Evolutionary conservation across 2,797 vertebrate species (phyloP), one percentile per base, ranked within the genome.

Genomic region (Knipowitschia caucasica): DNA sequence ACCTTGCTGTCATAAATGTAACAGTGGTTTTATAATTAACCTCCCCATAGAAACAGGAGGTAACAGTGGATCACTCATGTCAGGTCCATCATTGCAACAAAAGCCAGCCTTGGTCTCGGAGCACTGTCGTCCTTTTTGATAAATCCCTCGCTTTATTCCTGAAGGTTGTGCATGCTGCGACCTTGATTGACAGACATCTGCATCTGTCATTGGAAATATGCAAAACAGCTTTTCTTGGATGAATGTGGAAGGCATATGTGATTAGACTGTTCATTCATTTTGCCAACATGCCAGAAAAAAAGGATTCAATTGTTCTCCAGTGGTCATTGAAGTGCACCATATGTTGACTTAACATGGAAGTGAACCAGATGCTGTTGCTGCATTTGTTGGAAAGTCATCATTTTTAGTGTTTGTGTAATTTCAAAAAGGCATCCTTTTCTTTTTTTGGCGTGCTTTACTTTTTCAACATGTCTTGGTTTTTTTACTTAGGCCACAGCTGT

Each of bases 121-220:
- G 42, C 42, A 14, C 9, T 8, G 14, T 27, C 10, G 42, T 27
- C 42, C 42, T 44, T 26, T 27, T 17, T 44, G 42, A 44, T 44
- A 27, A 44, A 44, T 44, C 42, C 42, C 25, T 26, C 7, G 5
- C 24, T 27, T 44, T 27, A 15, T 14, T 17, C 24, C 23, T 10
- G 42, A 44, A 44, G 42, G 42, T 26, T 44, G 42, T 5, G n/a
- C 42, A 5, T 4, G 42, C 25, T 5, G 7, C 14, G 42, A 44
- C 42, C 42, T 44, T 44, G 42, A 44, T 44, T 44, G 24, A 44
- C 42, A 44, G 42, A 27, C 42, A 44, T 44, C 42, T 44, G 42
- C 42, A 44, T 35, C 18, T 36, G 25, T 38, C 34, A 24, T 23
- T 8, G 23, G n/a, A 44, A 27, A 44, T 44, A 44, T 27, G 42